Evolutionary conservation across 2,797 vertebrate genomes (phyloP).

Genomic region (Epinephelus malabaricus): DNA sequence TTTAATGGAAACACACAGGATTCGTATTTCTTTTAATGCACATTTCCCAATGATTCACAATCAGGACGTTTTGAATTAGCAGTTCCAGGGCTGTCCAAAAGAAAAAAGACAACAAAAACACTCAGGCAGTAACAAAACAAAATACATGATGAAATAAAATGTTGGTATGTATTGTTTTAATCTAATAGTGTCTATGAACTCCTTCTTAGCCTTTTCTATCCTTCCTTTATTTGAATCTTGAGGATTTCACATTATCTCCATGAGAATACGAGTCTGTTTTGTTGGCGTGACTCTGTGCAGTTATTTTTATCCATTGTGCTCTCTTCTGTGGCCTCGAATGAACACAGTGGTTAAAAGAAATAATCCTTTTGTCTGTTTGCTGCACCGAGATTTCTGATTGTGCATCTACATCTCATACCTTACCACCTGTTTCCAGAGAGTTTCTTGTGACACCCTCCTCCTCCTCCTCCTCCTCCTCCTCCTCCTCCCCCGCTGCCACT

Average conservation of each 20-base stretch:
- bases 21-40: no score
- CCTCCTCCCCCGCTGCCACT: conserved; percentile 3
- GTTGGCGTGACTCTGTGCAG: not conserved
- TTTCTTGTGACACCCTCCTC: conserved; percentile 6
- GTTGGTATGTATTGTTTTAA: no score
- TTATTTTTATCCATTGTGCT: not conserved
- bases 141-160: not conserved
- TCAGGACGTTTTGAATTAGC: no score
- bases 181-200: no score
- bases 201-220: not conserved
- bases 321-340: no score
- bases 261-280: not conserved
- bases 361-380: not conserved
- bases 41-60: no score
- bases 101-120: no score
- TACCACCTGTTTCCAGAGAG: conserved; percentile 26
- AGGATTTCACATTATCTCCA: not conserved
- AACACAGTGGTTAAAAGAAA: not conserved
- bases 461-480: not conserved
- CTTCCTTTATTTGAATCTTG: not conserved
- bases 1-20: no score
- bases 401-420: not conserved
- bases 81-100: no score
- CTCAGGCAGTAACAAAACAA: not conserved
- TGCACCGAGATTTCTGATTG: not conserved